Conservation (phyloP, 2,797 vertebrate species). For the Xiphorhynchus erythropygius region DNA sequence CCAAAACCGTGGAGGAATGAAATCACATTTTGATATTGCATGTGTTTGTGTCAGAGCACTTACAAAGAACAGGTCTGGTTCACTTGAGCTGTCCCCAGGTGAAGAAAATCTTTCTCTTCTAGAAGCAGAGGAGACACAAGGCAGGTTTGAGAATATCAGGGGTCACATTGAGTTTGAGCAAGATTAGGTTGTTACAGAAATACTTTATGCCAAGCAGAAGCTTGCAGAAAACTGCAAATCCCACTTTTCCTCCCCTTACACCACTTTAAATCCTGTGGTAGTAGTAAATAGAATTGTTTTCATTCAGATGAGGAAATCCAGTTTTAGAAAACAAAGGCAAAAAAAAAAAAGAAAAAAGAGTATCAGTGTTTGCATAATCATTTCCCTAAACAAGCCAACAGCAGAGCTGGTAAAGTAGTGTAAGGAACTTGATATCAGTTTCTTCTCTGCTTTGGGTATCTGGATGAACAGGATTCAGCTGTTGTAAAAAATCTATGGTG, state of each 20-base stretch:
- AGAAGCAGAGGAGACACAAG: not conserved
- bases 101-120: not conserved
- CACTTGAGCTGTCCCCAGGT: not conserved
- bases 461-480: not conserved
- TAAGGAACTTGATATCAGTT: not conserved
- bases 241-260: not conserved
- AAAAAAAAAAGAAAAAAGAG: too few species aligned
- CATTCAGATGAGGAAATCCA: not conserved
- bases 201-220: not conserved
- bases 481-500: not conserved
- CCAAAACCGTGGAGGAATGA: not conserved
- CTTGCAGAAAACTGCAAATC: not conserved
- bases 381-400: not conserved
- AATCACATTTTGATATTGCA: not conserved
- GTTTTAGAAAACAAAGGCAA: not conserved
- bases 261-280: not conserved
- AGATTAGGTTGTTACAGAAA: not conserved
- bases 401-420: not conserved
- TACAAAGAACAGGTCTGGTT: not conserved
- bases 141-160: not conserved
- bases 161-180: not conserved
- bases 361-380: not conserved
- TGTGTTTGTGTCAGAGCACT: not conserved
- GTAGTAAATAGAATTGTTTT: not conserved
- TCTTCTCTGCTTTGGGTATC: not conserved